These are phyloP conservation scores for Leptarthrus brevirostris DNA, from an alignment of 2,888 invertebrate species.

Conservation along the genomic window DNA sequence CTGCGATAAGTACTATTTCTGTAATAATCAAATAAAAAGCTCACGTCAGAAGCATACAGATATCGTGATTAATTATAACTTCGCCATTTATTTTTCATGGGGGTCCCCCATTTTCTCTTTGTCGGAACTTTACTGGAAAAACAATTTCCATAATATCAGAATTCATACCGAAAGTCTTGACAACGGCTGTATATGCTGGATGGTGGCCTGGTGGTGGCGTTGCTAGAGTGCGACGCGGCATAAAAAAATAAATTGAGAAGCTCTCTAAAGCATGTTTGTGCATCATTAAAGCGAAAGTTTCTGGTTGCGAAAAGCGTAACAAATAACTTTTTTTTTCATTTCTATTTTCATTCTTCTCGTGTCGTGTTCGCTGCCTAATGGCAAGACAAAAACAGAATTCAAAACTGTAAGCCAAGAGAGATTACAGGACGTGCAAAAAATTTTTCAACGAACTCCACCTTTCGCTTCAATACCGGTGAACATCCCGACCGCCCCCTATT, in stretches of 20 bases:
- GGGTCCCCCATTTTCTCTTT: conserved; percentile 2
- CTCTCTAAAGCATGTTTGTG: conserved; percentile 45
- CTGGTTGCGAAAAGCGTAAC: conserved; percentile 47
- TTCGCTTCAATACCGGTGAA: conserved; percentile 18
- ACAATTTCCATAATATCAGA: conserved; percentile 44
- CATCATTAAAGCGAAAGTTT: conserved; percentile 46
- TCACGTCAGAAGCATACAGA: conserved; percentile 33
- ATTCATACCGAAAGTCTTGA: conserved; percentile 36
- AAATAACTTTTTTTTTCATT: conserved; percentile 48
- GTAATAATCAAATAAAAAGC: conserved; percentile 8
- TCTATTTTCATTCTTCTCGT: conserved; percentile 43
- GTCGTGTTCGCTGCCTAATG: conserved; percentile 40
- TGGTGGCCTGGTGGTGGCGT: too few species aligned
- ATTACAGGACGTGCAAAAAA: conserved; percentile 47
- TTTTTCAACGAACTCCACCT: conserved; percentile 21
- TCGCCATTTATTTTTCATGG: conserved; percentile 29
- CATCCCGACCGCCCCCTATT: background rate
- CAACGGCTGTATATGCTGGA: background rate
- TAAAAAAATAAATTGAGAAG: conserved; percentile 28
- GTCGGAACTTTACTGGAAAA: background rate
- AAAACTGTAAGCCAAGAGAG: conserved; percentile 42
- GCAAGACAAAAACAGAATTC: conserved; percentile 47
- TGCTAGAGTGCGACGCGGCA: background rate
- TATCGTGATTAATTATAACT: conserved; percentile 45
- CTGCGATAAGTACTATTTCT: background rate